A percentile compares a stretch with the other conserved stretches of the same genome.
Evolutionary conservation across 2,113 vertebrate genomes (phyloP).

Genomic region (Oreochromis niloticus): DNA sequence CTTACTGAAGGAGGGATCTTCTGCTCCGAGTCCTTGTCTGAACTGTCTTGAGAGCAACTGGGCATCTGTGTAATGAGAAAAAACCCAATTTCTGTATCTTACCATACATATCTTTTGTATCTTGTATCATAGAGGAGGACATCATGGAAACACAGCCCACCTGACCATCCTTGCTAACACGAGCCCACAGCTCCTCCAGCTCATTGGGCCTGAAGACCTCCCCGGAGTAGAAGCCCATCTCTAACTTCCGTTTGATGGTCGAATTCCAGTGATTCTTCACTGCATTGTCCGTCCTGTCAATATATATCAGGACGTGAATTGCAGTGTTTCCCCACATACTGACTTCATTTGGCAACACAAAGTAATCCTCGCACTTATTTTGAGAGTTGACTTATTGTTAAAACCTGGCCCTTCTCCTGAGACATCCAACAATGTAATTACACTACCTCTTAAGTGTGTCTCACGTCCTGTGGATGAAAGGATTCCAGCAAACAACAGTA

Average conservation of each 20-base stretch:
- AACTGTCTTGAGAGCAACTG: conserved; percentile 22
- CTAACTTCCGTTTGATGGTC: conserved; percentile 94
- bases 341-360: background rate
- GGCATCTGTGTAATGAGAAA: conserved; percentile 36
- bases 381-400: background rate
- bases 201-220: conserved; percentile 77
- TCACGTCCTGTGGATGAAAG: background rate
- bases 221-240: conserved; percentile 81
- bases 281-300: conserved; percentile 89
- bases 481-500: background rate
- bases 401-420: background rate
- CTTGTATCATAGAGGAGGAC: background rate
- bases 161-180: conserved; percentile 49
- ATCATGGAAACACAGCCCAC: conserved; percentile 6
- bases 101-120: background rate
- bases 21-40: conserved; percentile 34
- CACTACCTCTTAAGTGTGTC: background rate
- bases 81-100: background rate
- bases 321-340: background rate
- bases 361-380: background rate
- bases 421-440: background rate
- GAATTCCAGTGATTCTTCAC: conserved; percentile 99
- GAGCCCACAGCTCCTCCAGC: conserved; percentile 70
- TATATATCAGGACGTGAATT: background rate
- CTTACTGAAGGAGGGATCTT: conserved; percentile 38